Evolutionary conservation across 2,113 vertebrate genomes (phyloP), one percentile per base, ranked within the genome.

Genomic region (Micromys minutus): DNA sequence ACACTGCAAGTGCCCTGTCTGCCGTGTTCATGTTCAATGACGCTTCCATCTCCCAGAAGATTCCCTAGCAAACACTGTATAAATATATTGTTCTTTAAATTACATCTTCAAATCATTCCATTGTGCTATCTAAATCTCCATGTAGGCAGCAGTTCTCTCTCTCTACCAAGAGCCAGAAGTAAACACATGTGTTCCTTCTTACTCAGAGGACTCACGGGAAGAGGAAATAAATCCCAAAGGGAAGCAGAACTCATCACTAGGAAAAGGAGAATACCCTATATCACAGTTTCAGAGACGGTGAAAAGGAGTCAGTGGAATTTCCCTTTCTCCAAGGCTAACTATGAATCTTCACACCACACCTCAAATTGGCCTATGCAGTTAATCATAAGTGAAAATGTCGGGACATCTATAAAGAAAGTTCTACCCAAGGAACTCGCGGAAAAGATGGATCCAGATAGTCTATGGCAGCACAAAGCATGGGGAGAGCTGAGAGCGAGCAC

Each of bases 151-250:
- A 0, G 7, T 83, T 67, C 36, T 91, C 24, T 91, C 24, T 61
- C 31, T 42, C 57, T 47, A 7, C 16, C 12, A 57, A 26, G n/a
- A 7, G 3, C 7, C 21, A 59, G 29, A 26, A 31, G 7, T 42
- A 13, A 10, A 6, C 1, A 22, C 12, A 16, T 21, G 42, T 9
- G 83, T 72, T 57, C 36, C 15, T n/a, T 22, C 45, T 17, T 42
- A 1, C 31, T 50, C 87, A 12, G 16, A 90, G 61, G 87, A 76
- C 94, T n/a, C 55, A 31, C 21, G 45, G 7, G 16, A 89, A 90
- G 67, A 71, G 13, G 81, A 74, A 94, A 61, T 19, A 92, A 69
- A 94, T 55, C 16, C 81, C 24, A 87, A 90, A 59, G 79, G 50
- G 72, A 85, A 3, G 16, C 15, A 69, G 29, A 94, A 24, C 29